A percentile compares a stretch with the other conserved stretches of the same genome.
Conservation (phyloP, 2,797 vertebrate species). For the Ispidina lecontei region DNA sequence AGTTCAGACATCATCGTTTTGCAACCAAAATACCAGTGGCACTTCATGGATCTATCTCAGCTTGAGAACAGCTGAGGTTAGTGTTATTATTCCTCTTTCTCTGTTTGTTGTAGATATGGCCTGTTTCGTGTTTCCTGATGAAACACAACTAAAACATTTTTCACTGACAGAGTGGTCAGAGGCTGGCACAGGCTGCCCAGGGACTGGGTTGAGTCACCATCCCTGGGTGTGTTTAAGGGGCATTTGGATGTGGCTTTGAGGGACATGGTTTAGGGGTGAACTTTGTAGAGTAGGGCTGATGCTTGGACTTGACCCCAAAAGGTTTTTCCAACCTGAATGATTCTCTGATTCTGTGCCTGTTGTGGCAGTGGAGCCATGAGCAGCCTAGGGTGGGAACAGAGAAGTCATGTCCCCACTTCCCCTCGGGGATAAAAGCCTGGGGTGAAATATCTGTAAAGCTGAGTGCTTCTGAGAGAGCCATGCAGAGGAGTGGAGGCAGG, state of each 20-base stretch:
- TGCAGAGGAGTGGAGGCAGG: not conserved
- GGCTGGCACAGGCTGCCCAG: too few relatives aligned
- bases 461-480: not conserved
- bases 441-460: conserved; percentile 10
- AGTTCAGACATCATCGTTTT: not conserved
- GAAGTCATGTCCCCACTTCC: conserved; percentile 1
- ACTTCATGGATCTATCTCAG: not conserved
- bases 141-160: not conserved
- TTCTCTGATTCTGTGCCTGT: not conserved
- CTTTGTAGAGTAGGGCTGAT: too few relatives aligned
- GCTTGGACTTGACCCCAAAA: too few relatives aligned
- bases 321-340: too few relatives aligned
- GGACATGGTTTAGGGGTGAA: too few relatives aligned
- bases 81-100: not conserved
- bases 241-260: too few relatives aligned
- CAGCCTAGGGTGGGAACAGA: not conserved
- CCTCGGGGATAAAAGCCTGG: conserved; percentile 18
- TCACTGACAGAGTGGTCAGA: too few relatives aligned
- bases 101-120: not conserved
- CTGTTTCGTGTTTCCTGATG: not conserved
- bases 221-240: too few relatives aligned
- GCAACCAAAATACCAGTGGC: not conserved
- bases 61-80: not conserved
- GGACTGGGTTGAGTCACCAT: too few relatives aligned
- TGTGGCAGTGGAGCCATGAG: not conserved